Base-by-base conservation (phyloP, 2,888 invertebrate genomes). In the Xestobium rufovillosum region DNA sequence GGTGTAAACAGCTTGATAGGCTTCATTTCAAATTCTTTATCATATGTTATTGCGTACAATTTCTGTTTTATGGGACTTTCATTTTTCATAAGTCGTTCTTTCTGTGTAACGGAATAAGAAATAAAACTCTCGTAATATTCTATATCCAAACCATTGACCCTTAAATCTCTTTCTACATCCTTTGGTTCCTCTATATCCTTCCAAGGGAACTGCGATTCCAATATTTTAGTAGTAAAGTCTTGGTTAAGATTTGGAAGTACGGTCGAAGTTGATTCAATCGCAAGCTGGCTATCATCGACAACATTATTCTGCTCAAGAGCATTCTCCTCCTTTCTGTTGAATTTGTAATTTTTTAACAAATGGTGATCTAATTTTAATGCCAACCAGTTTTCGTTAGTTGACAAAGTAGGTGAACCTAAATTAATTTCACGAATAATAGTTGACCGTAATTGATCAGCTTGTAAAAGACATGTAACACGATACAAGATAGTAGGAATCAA, bases 401-500 rank as follows among this genome's bases (percentile, higher is more conserved):
- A 36, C 3, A n/a, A 4, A 19, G 23, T 8, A n/a, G n/a, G n/a
- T n/a, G n/a, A n/a, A n/a, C n/a, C n/a, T n/a, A n/a, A n/a, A n/a
- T n/a, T n/a, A n/a, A n/a, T 66, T 35, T 68, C 71, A 1, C 12
- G 31, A 0, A 69, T 68, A 31, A 84, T 76, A 50, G 60, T 61
- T 6, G 51, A 45, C 16, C 84, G 70, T 1, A 92, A 65, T 54
- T 88, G 83, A 47, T 87, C 80, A 0, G 86, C 82, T 26, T 80
- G 61, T 8, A 89, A 66, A 12, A 91, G 63, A 58, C 78, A 76
- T 31, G 73, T 59, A 1, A 79, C 67, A 58, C 96, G 77, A 56
- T 90, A 86, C 16, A 96, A 56, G 38, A 94, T 75, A 12, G 86
- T 82, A 0, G 97, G 96, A 38, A 98, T 57, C 35, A 85, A 73